These are phyloP conservation scores for Myotis daubentonii DNA, from an alignment of 2,797 vertebrate species.

Conservation along the genomic window DNA sequence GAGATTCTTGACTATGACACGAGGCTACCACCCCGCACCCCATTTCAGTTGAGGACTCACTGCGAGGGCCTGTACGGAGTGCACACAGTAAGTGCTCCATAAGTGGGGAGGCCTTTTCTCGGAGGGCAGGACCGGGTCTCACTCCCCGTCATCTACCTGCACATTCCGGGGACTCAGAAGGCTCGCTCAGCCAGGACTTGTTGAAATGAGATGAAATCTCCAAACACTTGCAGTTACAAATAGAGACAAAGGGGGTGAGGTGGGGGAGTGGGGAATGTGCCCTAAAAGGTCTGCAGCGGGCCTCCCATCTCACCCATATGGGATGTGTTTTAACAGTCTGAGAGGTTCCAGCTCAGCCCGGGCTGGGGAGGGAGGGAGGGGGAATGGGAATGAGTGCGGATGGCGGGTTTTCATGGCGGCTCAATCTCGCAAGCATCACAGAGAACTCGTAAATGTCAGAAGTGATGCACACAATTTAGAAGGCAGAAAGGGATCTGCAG, in stretches of 20 bases:
- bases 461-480: conserved; percentile 67
- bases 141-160: neutral
- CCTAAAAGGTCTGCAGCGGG: conserved; percentile 14
- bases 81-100: neutral
- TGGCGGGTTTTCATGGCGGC: conserved; percentile 56
- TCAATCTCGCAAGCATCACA: conserved; percentile 65
- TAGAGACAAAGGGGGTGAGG: neutral
- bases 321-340: conserved; percentile 26
- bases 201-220: conserved; percentile 9
- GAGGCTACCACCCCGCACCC: neutral
- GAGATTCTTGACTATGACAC: neutral
- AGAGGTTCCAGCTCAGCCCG: conserved; percentile 15
- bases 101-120: neutral
- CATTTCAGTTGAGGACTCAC: neutral
- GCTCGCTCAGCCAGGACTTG: neutral
- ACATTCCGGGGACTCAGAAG: neutral
- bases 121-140: neutral
- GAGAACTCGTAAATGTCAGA: conserved; percentile 78
- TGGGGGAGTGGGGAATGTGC: fast-evolving
- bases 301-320: conserved; percentile 38
- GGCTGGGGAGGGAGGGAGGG: neutral
- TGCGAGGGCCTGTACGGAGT: neutral
- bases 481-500: conserved; percentile 60
- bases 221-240: neutral
- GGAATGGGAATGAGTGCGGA: neutral